A percentile compares a stretch with the other conserved stretches of the same genome.
Evolutionary conservation across 1,140 invertebrate genomes (phyloP).

Genomic region (Drosophila baimaii): DNA sequence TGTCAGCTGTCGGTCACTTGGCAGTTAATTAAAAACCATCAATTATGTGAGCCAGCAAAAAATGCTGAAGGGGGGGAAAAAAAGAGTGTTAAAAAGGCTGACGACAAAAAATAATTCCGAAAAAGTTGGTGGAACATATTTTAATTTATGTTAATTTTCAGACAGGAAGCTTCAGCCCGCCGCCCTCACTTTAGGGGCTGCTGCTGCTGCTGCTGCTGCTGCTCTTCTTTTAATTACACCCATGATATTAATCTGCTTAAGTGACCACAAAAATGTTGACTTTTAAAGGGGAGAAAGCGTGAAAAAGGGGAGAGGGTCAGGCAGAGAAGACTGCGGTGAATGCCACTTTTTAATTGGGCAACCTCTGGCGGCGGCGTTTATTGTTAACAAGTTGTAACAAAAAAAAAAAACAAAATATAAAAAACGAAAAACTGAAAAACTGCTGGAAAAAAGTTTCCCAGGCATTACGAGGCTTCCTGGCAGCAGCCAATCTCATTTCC

Average conservation of each 20-base stretch:
- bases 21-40: slow-evolving; percentile 82
- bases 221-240: slow-evolving; percentile 77
- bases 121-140: slow-evolving; percentile 68
- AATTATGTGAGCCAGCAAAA: slow-evolving; percentile 69
- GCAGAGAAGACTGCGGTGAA: slow-evolving; percentile 5
- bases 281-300: slow-evolving; percentile 21
- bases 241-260: slow-evolving; percentile 83
- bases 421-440: slow-evolving; percentile 22
- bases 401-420: slow-evolving; percentile 13
- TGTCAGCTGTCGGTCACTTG: slow-evolving; percentile 79
- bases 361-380: slow-evolving; percentile 73
- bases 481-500: slow-evolving; percentile 25
- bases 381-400: slow-evolving; percentile 77
- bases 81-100: slow-evolving; percentile 26
- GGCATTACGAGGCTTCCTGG: slow-evolving; percentile 56
- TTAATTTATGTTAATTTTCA: slow-evolving; percentile 80
- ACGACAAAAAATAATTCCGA: slow-evolving; percentile 37
- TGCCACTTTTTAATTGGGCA: slow-evolving; percentile 69
- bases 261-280: slow-evolving; percentile 83
- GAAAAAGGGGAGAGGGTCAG: not conserved
- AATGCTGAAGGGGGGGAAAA: slow-evolving; percentile 17
- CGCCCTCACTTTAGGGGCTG: slow-evolving; percentile 38
- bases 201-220: not conserved
- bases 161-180: slow-evolving; percentile 37
- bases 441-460: slow-evolving; percentile 48